Evolutionary conservation across 2,113 vertebrate species (phyloP).

Genomic region (Dipodomys merriami): DNA sequence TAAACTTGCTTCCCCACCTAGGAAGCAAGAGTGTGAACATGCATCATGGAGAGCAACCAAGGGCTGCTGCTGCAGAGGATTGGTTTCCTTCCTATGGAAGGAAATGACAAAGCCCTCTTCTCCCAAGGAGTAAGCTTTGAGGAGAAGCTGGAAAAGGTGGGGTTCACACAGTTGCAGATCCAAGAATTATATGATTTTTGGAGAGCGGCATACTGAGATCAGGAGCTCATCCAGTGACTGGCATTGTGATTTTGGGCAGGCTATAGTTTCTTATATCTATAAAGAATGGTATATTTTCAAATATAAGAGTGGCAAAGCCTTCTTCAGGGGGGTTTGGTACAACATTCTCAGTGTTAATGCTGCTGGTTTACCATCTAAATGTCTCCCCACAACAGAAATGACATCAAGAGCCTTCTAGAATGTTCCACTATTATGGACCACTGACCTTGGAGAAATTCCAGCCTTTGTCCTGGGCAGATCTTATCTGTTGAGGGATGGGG

Average conservation of each 20-base stretch:
- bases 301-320: not conserved
- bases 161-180: not conserved
- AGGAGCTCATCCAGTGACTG: not conserved
- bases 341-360: not conserved
- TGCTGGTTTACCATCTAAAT: too few species aligned
- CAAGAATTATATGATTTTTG: not conserved
- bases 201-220: not conserved
- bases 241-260: not conserved
- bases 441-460: too few species aligned
- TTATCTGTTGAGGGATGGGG: too few species aligned
- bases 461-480: too few species aligned
- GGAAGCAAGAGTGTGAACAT: not conserved
- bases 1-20: not conserved
- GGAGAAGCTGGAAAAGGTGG: not conserved
- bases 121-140: not conserved
- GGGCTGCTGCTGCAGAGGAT: not conserved
- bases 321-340: not conserved
- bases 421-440: too few species aligned
- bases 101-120: not conserved
- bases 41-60: not conserved
- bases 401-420: too few species aligned
- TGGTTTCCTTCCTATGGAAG: too few species aligned
- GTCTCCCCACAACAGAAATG: too few species aligned
- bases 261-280: not conserved
- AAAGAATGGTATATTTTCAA: not conserved